A percentile compares a stretch with the other conserved stretches of the same genome.
These are phyloP conservation scores for Spongia lamella DNA, from an alignment of 37 sponge, comb jelly and placozoan species.

Conservation along the genomic window DNA sequence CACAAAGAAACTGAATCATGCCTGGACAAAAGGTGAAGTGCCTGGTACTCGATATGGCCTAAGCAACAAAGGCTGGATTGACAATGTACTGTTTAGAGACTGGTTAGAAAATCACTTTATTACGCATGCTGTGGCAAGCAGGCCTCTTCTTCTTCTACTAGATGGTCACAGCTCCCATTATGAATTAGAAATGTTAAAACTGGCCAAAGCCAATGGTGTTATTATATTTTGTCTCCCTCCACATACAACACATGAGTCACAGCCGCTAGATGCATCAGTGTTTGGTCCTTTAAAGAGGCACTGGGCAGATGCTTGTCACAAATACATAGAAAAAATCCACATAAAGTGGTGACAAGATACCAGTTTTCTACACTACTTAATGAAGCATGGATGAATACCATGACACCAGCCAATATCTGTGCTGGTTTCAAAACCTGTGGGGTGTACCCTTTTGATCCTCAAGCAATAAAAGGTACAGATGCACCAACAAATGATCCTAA, in stretches of 20 bases:
- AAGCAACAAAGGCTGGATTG: constrained; percentile 42
- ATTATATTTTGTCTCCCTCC: constrained; percentile 59
- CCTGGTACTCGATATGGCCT: no score
- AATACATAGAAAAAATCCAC: constrained; percentile 14
- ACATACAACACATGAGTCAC: constrained; percentile 52
- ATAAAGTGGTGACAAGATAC: constrained; percentile 28
- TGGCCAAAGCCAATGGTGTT: constrained; percentile 31
- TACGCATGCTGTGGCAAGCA: no score
- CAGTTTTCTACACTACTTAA: constrained; percentile 43
- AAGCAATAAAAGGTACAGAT: no score
- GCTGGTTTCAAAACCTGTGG: constrained; percentile 47
- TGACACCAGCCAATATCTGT: constrained; percentile 30
- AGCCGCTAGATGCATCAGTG: constrained; percentile 45
- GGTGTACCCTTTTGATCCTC: constrained; percentile 37
- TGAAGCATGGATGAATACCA: constrained; percentile 43
- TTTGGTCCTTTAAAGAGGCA: constrained; percentile 33
- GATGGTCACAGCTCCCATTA: constrained; percentile 65
- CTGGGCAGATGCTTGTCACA: constrained; percentile 41
- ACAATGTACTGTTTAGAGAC: constrained; percentile 32
- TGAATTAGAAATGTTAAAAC: constrained; percentile 21
- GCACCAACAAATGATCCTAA: no score
- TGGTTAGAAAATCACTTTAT: constrained; percentile 50
- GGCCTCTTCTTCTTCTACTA: constrained; percentile 49
- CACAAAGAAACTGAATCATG: constrained; percentile 40
- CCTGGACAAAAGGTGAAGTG: constrained; percentile 46